A percentile compares a stretch with the other conserved stretches of the same genome.
These are phyloP conservation scores for Epistrophe eligans DNA, from an alignment of 2,888 invertebrate species.

Conservation along the genomic window DNA sequence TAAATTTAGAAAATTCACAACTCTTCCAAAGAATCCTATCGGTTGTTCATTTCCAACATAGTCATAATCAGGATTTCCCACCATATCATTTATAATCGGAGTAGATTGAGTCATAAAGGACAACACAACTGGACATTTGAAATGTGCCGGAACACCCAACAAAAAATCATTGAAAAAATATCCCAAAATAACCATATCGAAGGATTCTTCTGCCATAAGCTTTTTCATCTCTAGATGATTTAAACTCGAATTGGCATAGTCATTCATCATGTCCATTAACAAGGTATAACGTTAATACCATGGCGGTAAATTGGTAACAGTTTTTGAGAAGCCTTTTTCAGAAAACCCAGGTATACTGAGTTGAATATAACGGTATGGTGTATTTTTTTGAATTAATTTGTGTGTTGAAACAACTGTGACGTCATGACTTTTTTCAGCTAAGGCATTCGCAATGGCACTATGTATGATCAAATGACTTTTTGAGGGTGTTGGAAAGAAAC, in stretches of 20 bases:
- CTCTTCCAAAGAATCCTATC: slow-evolving; percentile 78
- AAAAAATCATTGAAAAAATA: slow-evolving; percentile 77
- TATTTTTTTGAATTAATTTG: slow-evolving; percentile 65
- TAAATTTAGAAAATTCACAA: slow-evolving; percentile 76
- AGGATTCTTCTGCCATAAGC: slow-evolving; percentile 73
- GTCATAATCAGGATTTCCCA: slow-evolving; percentile 78
- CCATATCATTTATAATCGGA: slow-evolving; percentile 73
- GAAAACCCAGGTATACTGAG: slow-evolving; percentile 7
- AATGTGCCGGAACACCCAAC: slow-evolving; percentile 81
- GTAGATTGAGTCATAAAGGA: slow-evolving; percentile 79
- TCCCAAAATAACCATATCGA: slow-evolving; percentile 77
- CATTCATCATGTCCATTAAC: not conserved
- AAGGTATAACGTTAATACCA: not conserved
- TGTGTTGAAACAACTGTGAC: slow-evolving; percentile 79
- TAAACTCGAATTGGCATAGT: slow-evolving; percentile 35
- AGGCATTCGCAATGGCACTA: slow-evolving; percentile 78
- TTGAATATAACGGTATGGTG: slow-evolving; percentile 56
- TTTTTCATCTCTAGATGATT: slow-evolving; percentile 52
- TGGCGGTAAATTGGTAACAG: slow-evolving; percentile 11
- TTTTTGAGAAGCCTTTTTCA: not conserved
- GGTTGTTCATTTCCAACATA: slow-evolving; percentile 71
- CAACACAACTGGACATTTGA: slow-evolving; percentile 80
- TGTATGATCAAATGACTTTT: slow-evolving; percentile 81
- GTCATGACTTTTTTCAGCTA: slow-evolving; percentile 80
- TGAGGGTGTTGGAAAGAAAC: slow-evolving; percentile 79